Conservation (phyloP, 2,888 invertebrate species). For the Rotaria macrura region DNA sequence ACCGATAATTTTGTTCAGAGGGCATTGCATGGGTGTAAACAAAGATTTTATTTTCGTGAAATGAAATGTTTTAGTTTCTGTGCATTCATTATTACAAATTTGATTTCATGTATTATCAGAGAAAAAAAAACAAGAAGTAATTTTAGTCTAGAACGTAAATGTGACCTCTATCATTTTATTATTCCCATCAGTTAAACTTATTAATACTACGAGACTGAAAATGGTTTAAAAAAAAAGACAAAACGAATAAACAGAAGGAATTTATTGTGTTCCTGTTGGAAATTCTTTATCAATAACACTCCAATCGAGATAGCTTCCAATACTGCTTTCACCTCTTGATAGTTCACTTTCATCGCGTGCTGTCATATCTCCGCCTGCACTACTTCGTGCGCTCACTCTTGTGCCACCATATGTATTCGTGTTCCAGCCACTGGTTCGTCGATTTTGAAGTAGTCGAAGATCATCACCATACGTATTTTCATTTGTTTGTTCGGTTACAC, state of each 20-base stretch:
- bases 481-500: slow-evolving; percentile 7
- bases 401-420: background rate
- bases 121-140: too few relatives aligned
- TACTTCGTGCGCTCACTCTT: background rate
- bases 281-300: background rate
- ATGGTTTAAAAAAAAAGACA: background rate
- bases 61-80: too few relatives aligned
- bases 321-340: background rate
- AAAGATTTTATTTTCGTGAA: too few relatives aligned
- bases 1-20: too few relatives aligned
- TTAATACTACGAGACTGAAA: background rate
- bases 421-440: background rate
- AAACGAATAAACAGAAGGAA: background rate
- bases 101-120: too few relatives aligned
- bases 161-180: background rate
- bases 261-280: background rate
- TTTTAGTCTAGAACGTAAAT: background rate
- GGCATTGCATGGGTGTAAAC: too few relatives aligned
- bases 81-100: too few relatives aligned
- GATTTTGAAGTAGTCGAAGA: background rate
- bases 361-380: background rate
- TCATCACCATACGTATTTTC: slow-evolving; percentile 13
- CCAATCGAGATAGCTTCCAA: background rate
- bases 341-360: slow-evolving; percentile 16
- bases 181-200: background rate